A percentile compares a stretch with the other conserved stretches of the same genome.
These are phyloP conservation scores for Campylomormyrus tamandua DNA, from an alignment of 2,113 vertebrate genomes.

Conservation along the genomic window DNA sequence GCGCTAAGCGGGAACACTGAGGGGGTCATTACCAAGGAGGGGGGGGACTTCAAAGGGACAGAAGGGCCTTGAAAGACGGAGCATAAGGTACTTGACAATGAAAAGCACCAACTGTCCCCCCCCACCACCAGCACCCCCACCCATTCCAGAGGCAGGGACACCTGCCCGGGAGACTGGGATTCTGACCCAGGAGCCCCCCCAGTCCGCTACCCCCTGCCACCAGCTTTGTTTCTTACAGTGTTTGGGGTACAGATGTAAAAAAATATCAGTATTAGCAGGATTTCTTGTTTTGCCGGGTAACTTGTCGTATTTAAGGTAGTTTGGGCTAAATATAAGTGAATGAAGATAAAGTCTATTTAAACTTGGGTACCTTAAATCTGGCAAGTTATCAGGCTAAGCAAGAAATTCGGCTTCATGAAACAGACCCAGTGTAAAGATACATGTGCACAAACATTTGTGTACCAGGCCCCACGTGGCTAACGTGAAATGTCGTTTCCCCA, in stretches of 20 bases:
- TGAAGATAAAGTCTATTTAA: background rate
- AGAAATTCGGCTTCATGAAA: background rate
- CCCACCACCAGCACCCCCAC: constrained; percentile 1
- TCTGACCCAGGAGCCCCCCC: constrained; percentile 20
- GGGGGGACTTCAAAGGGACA: constrained; percentile 13
- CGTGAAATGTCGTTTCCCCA: background rate
- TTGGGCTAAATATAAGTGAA: background rate
- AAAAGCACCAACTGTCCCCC: constrained; percentile 37
- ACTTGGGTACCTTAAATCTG: background rate
- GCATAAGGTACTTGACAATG: constrained; percentile 47
- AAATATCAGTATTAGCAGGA: background rate
- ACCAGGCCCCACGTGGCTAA: background rate
- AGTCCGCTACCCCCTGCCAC: constrained; percentile 39
- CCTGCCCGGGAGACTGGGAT: constrained; percentile 43
- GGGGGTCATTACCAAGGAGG: constrained; percentile 9
- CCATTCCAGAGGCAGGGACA: constrained; percentile 38
- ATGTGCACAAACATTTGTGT: background rate
- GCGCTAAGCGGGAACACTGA: background rate
- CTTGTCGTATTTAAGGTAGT: background rate
- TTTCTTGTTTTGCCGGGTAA: background rate
- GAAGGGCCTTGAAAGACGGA: constrained; percentile 31
- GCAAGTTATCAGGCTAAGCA: background rate
- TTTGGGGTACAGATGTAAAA: background rate
- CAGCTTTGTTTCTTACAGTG: background rate
- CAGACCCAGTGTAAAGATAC: background rate